A percentile compares a stretch with the other conserved stretches of the same genome.
These are phyloP conservation scores for Chroicocephalus ridibundus DNA, from an alignment of 2,113 vertebrate species.

Conservation along the genomic window DNA sequence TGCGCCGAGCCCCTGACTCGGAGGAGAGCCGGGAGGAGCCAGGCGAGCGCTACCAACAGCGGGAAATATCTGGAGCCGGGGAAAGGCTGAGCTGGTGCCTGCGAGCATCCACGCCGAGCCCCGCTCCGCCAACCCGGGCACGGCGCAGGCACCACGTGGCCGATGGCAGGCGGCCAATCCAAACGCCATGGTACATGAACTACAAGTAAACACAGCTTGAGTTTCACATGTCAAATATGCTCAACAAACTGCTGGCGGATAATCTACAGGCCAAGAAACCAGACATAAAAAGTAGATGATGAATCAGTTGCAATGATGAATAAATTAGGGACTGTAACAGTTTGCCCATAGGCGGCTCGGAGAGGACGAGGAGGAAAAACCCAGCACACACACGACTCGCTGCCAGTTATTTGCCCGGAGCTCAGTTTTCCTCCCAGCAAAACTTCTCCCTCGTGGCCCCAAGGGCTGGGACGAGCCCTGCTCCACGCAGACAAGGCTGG, in stretches of 20 bases:
- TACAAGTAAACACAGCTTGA: constrained; percentile 72
- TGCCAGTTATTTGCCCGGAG: not conserved
- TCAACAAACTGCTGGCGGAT: constrained; percentile 69
- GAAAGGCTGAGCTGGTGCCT: not conserved
- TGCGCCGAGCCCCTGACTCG: not conserved
- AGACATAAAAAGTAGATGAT: constrained; percentile 59
- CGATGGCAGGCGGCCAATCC: constrained; percentile 58
- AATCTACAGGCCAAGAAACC: constrained; percentile 66
- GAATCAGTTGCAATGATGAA: constrained; percentile 65
- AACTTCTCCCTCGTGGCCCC: not conserved
- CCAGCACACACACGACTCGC: not conserved
- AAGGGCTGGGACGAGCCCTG: not conserved
- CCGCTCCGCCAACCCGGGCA: constrained; percentile 32
- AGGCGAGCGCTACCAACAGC: not conserved
- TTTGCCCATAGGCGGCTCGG: not conserved
- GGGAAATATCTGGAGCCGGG: not conserved
- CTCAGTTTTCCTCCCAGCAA: not conserved
- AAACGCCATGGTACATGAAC: constrained; percentile 71
- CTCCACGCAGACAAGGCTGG: not conserved
- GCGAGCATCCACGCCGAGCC: constrained; percentile 26
- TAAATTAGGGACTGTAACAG: constrained; percentile 41
- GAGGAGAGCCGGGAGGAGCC: not conserved
- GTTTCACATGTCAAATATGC: constrained; percentile 72
- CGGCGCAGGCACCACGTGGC: constrained; percentile 44
- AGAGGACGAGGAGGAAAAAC: not conserved